phyloP scores from a whole-genome alignment of 1,140 invertebrate genomes.

The Brachionus koreanus region DNA sequence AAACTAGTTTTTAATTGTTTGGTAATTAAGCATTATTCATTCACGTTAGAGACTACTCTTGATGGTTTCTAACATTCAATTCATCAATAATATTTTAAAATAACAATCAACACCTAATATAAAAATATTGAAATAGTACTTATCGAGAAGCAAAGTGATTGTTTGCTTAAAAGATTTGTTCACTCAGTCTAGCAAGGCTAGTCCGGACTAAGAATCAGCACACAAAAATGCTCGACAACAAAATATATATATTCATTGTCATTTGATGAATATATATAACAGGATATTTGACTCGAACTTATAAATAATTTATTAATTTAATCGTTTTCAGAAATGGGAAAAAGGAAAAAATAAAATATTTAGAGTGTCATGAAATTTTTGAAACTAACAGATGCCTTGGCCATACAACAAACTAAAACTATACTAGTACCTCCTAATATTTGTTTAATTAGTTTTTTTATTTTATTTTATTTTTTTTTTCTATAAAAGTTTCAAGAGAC shows the following conservation, averaged over 20 bases:
- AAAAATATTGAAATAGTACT: not conserved
- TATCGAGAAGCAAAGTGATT: constrained; percentile 31
- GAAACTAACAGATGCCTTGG: constrained; percentile 11
- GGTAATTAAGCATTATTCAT: not conserved
- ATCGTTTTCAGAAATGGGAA: constrained; percentile 20
- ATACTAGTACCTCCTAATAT: constrained; percentile 37
- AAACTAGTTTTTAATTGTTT: constrained; percentile 40
- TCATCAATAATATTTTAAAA: constrained; percentile 26
- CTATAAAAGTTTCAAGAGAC: constrained; percentile 30
- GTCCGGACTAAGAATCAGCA: not conserved
- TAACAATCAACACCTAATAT: constrained; percentile 10
- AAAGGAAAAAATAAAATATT: constrained; percentile 24
- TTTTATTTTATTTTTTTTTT: not conserved
- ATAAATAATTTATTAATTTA: constrained; percentile 39
- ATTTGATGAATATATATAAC: not conserved
- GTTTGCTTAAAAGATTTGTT: constrained; percentile 28
- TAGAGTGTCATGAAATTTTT: constrained; percentile 31
- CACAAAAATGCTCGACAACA: not conserved
- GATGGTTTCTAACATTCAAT: not conserved
- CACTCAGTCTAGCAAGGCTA: not conserved
- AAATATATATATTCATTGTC: constrained; percentile 11
- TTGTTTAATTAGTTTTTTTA: constrained; percentile 39
- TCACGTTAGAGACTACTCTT: constrained; percentile 24
- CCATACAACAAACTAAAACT: constrained; percentile 7
- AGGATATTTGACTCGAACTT: constrained; percentile 38